A percentile compares a stretch with the other conserved stretches of the same genome.
Evolutionary conservation across 2,113 vertebrate genomes (phyloP).

Genomic region (Oreochromis spilurus): DNA sequence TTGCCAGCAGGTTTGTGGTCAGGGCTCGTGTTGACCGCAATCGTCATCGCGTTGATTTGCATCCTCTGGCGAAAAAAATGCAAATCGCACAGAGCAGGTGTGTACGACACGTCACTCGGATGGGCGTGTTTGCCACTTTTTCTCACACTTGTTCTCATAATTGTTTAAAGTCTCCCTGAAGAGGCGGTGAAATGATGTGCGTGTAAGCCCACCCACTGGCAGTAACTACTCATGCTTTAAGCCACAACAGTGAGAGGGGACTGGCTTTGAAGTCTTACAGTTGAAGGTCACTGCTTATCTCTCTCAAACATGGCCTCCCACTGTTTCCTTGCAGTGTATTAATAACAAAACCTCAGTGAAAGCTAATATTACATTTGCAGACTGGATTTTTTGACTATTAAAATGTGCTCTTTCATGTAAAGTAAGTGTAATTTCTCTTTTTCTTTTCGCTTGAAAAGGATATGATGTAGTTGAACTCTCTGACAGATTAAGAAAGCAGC

Average conservation of each 20-base stretch:
- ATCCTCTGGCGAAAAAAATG: slow-evolving; percentile 40
- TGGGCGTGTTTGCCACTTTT: background rate
- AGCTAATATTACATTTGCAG: background rate
- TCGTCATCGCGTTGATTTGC: slow-evolving; percentile 26
- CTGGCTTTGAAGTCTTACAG: slow-evolving; percentile 10
- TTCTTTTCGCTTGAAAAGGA: background rate
- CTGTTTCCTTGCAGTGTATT: slow-evolving; percentile 8
- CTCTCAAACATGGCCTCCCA: background rate
- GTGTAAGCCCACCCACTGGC: background rate
- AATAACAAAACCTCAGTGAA: background rate
- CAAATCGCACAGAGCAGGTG: slow-evolving; percentile 38
- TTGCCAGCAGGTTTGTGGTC: slow-evolving; percentile 65
- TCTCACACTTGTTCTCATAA: background rate
- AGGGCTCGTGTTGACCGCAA: slow-evolving; percentile 47
- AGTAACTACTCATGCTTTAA: background rate
- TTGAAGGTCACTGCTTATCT: slow-evolving; percentile 8
- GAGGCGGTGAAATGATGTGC: background rate
- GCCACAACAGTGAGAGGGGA: background rate
- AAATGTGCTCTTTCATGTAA: background rate
- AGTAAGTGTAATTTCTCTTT: background rate
- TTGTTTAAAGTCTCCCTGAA: background rate
- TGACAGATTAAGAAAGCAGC: background rate
- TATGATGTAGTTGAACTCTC: background rate
- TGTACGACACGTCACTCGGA: background rate
- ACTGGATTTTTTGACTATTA: background rate